Percentiles rank a stretch among this genome's conserved stretches.
phyloP scores from a whole-genome alignment of 2,888 invertebrate species.

The Bedellia somnulentella region DNA sequence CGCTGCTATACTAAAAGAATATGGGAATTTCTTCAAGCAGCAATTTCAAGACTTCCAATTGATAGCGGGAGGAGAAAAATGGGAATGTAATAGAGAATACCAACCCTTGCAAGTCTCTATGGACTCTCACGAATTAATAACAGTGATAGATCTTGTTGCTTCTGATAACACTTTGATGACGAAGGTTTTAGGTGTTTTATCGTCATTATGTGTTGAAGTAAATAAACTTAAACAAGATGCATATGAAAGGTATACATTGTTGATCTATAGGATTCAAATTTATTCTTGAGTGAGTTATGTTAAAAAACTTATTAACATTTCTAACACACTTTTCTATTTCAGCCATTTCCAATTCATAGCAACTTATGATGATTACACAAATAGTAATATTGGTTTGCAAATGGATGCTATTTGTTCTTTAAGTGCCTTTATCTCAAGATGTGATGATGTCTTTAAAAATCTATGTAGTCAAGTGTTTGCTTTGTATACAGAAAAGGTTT shows the following conservation, averaged over 20 bases:
- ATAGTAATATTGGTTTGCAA: conserved; percentile 46
- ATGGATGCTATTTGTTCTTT: conserved; percentile 66
- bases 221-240: conserved; percentile 68
- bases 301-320: too few relatives aligned
- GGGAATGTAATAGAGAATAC: conserved; percentile 35
- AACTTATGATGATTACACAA: conserved; percentile 67
- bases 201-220: conserved; percentile 78
- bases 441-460: conserved; percentile 71
- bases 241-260: conserved; percentile 40
- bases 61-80: conserved; percentile 18
- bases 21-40: conserved; percentile 46
- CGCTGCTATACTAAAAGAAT: conserved; percentile 33
- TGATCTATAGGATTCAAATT: too few relatives aligned
- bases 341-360: conserved; percentile 63
- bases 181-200: conserved; percentile 77
- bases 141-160: conserved; percentile 70
- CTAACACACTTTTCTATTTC: too few relatives aligned
- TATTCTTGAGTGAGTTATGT: too few relatives aligned
- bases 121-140: conserved; percentile 63
- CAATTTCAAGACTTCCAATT: conserved; percentile 19
- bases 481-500: conserved; percentile 57
- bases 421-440: conserved; percentile 68
- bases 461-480: conserved; percentile 76
- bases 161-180: conserved; percentile 83
- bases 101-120: conserved; percentile 33